Evolutionary conservation across 2,113 vertebrate genomes (phyloP).

Genomic region (Otis tarda): DNA sequence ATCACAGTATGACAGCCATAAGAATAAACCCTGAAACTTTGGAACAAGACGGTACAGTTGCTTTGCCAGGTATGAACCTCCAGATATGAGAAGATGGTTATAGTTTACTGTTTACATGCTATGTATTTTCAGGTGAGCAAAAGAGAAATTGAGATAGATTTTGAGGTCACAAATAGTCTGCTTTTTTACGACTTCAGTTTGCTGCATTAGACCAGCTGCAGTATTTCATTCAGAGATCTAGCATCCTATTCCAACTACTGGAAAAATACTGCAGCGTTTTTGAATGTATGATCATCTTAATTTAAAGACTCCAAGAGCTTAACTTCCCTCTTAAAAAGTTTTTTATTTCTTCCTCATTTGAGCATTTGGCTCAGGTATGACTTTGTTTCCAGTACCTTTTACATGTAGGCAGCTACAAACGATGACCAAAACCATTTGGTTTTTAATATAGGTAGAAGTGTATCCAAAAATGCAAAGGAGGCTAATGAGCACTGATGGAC

Average conservation of each 20-base stretch:
- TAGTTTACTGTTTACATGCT: not conserved
- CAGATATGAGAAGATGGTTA: not conserved
- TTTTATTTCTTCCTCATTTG: not conserved
- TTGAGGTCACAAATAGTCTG: not conserved
- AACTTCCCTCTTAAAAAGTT: not conserved
- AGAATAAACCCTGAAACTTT: constrained; percentile 98
- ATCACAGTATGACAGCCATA: constrained; percentile 91
- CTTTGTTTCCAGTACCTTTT: not conserved
- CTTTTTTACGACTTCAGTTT: not conserved
- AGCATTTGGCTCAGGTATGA: not conserved
- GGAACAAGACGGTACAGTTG: constrained; percentile 91
- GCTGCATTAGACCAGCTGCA: not conserved
- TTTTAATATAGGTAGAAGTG: not conserved
- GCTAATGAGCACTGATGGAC: not conserved
- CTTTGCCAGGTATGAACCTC: constrained; percentile 87
- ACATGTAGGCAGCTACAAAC: not conserved
- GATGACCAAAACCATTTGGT: not conserved
- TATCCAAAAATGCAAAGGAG: not conserved
- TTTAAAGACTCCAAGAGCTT: not conserved
- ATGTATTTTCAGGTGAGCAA: not conserved
- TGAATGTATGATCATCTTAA: not conserved
- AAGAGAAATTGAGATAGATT: not conserved
- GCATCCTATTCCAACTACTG: not conserved
- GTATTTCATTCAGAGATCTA: not conserved
- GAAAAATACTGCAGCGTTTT: not conserved